These are phyloP conservation scores for Heloderma charlesbogerti DNA, from an alignment of 2,113 vertebrate species.

Conservation along the genomic window DNA sequence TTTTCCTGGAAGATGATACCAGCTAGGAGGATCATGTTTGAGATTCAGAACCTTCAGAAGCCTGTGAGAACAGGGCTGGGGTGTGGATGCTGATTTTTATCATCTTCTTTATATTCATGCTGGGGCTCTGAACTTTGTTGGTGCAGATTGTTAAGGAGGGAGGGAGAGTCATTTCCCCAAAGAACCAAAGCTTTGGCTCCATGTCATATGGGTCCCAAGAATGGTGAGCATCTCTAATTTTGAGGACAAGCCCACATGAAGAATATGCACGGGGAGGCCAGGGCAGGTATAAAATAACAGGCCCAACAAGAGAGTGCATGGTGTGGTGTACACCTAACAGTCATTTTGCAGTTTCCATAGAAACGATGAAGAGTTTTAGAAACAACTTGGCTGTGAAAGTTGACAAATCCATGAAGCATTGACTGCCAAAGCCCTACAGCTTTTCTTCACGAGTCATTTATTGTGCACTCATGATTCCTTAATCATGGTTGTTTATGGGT, in stretches of 20 bases:
- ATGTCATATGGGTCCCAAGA: slow-evolving; percentile 30
- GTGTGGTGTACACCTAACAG: slow-evolving; percentile 39
- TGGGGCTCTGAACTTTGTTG: slow-evolving; percentile 7
- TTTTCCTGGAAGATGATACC: not conserved
- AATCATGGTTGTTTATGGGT: no score
- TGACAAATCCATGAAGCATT: slow-evolving; percentile 35
- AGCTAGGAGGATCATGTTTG: not conserved
- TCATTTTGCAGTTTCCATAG: slow-evolving; percentile 56
- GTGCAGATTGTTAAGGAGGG: not conserved
- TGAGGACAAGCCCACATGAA: slow-evolving; percentile 18
- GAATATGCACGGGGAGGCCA: slow-evolving; percentile 19
- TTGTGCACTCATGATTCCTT: no score
- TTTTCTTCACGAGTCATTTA: no score
- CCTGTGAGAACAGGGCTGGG: slow-evolving; percentile 22
- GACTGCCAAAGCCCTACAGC: slow-evolving; percentile 14
- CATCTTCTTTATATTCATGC: not conserved
- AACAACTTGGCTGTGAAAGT: slow-evolving; percentile 43
- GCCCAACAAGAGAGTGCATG: slow-evolving; percentile 21
- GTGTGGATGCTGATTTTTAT: not conserved
- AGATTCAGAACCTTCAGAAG: not conserved
- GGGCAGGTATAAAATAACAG: slow-evolving; percentile 16
- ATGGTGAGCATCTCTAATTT: not conserved
- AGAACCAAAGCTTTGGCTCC: not conserved
- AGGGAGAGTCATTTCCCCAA: not conserved
- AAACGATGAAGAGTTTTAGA: slow-evolving; percentile 20